A percentile compares a stretch with the other conserved stretches of the same genome.
These are phyloP conservation scores for Acanthiza pusilla DNA, from an alignment of 2,797 vertebrate species.

Conservation along the genomic window DNA sequence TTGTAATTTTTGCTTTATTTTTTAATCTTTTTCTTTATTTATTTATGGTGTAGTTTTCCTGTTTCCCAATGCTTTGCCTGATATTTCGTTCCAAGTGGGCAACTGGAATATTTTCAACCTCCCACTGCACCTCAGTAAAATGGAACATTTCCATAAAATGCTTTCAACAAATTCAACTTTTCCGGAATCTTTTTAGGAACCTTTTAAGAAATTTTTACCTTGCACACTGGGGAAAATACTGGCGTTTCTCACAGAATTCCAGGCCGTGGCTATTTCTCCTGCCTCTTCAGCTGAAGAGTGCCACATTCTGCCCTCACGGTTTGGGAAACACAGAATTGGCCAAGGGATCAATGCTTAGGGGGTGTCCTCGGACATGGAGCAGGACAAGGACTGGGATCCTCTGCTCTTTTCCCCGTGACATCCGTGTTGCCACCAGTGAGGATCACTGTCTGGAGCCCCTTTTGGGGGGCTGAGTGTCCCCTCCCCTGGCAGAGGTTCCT, in stretches of 20 bases:
- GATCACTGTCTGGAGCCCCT: background rate
- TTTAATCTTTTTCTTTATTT: background rate
- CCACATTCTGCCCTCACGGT: accelerated
- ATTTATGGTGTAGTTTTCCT: background rate
- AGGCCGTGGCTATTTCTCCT: background rate
- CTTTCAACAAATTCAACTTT: background rate
- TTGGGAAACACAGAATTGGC: background rate
- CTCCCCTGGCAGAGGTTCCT: background rate
- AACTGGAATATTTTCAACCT: background rate
- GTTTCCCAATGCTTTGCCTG: background rate
- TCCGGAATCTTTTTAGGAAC: background rate
- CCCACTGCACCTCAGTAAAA: background rate
- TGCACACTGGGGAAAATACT: accelerated
- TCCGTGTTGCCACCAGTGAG: background rate
- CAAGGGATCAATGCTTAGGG: accelerated
- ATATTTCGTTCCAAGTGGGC: background rate
- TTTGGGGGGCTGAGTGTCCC: background rate
- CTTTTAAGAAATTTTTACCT: background rate
- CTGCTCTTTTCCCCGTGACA: background rate
- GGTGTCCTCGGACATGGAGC: accelerated
- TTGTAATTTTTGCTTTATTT: background rate
- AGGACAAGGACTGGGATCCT: background rate
- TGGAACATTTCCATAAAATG: background rate
- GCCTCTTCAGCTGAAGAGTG: background rate
- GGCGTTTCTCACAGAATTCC: background rate